A percentile compares a stretch with the other conserved stretches of the same genome.
These are phyloP conservation scores for Dryomyza anilis DNA, from an alignment of 2,888 invertebrate species.

Conservation along the genomic window DNA sequence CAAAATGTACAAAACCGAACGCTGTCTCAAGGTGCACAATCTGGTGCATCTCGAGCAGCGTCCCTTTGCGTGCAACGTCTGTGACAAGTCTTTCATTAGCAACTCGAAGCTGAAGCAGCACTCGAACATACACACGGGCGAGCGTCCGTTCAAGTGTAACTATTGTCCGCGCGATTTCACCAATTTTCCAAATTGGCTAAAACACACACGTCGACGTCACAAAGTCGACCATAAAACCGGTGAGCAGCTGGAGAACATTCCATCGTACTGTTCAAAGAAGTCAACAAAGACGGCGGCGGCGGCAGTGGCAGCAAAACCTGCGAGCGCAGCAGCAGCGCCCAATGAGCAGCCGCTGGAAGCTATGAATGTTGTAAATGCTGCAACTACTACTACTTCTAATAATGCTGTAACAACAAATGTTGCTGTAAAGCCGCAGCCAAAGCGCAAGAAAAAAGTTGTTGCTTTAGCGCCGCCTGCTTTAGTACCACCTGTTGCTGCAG, in stretches of 20 bases:
- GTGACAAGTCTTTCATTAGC: conserved; percentile 66
- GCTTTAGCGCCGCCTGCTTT: neutral
- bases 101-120: conserved; percentile 68
- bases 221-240: conserved; percentile 62
- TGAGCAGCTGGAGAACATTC: conserved; percentile 58
- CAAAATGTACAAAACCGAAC: conserved; percentile 65
- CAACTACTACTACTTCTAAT: too few species aligned
- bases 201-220: conserved; percentile 66
- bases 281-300: conserved; percentile 47
- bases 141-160: conserved; percentile 66
- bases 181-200: conserved; percentile 67
- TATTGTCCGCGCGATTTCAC: conserved; percentile 67
- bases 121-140: conserved; percentile 66
- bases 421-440: conserved; percentile 30
- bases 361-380: neutral
- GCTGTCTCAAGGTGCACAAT: conserved; percentile 66
- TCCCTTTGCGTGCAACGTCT: conserved; percentile 64
- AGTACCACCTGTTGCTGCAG: conserved; percentile 23
- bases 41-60: conserved; percentile 64
- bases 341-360: neutral
- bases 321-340: neutral
- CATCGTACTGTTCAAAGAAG: conserved; percentile 58
- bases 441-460: conserved; percentile 35
- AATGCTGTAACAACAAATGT: neutral
- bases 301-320: conserved; percentile 40